Evolutionary conservation across 2,797 vertebrate species (phyloP), one percentile per base, ranked within the genome.

Genomic region (Brachyalestes nurse): DNA sequence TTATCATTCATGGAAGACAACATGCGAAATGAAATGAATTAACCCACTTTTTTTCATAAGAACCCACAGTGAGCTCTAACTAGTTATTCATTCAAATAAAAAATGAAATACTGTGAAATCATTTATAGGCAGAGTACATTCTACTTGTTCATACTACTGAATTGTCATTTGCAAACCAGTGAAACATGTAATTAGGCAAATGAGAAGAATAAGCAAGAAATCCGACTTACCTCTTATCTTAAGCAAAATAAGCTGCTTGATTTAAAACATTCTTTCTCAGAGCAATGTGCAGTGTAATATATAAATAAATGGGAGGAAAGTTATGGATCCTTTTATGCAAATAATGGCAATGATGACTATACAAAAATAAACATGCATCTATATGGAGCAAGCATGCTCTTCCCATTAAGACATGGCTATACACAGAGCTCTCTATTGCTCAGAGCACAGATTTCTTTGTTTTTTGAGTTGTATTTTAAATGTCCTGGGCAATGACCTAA

Each of bases 121-220:
- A 7, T 7, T 14, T 42, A 74, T 7, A 7, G 16, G 67, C 69
- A 16, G 61, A 25, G 40, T 19, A 9, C 40, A 65, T 17, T 7
- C 9, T 40, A 58, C 19, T 14, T 73, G 55, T 74, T 83, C 71
- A 85, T 80, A 86, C 78, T 60, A 64, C n/a, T 19, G 45, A 67
- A 8, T 83, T 82, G 80, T 90, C 3, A 67, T 87, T 90, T 89
- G 87, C 85, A 90, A 91, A 93, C 85, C 88, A 92, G 89, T 86
- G 85, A 89, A 88, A 42, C 86, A 87, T 51, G 16, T 16, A 1
- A 64, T 53, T 66, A 60, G 47, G 3, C 4, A 79, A 51, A 51
- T 28, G 25, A 25, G 7, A 28, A 42, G 28, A 69, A 40, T 53
- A 64, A 65, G 51, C 67, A 79, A 75, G 51, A 34, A 65, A 64